These are phyloP conservation scores for Callaeas wilsoni DNA, from an alignment of 2,113 vertebrate species.

Conservation along the genomic window DNA sequence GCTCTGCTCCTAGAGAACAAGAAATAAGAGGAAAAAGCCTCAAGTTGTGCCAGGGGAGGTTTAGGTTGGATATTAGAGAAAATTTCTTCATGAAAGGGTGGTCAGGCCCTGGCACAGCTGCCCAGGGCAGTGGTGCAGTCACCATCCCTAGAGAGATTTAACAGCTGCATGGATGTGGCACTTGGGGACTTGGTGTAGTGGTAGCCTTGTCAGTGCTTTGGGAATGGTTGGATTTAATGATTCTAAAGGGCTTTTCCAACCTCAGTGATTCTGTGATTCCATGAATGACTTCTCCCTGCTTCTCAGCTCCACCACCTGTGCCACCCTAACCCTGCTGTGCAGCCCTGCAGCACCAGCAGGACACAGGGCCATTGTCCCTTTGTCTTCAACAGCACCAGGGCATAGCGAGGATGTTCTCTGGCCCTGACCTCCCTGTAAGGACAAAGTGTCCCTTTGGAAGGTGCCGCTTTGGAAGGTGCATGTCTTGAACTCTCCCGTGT, in stretches of 20 bases:
- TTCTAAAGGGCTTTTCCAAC: neutral
- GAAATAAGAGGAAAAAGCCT: neutral
- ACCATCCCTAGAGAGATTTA: fast-evolving
- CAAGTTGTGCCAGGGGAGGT: neutral
- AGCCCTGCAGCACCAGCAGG: neutral
- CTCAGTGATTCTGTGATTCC: neutral
- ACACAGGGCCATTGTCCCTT: neutral
- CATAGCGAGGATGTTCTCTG: neutral
- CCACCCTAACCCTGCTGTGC: neutral
- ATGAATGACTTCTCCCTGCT: neutral
- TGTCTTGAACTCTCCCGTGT: neutral
- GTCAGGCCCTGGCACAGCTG: neutral
- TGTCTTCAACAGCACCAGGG: neutral
- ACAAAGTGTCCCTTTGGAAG: neutral
- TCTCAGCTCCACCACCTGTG: neutral
- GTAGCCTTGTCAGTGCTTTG: neutral
- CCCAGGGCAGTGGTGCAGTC: neutral
- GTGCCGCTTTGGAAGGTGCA: neutral
- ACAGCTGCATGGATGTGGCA: neutral
- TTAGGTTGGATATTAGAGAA: neutral
- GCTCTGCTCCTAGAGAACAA: neutral
- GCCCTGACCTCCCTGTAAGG: neutral
- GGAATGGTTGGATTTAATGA: neutral
- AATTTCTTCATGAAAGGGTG: neutral
- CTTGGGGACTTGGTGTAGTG: neutral